A percentile compares a stretch with the other conserved stretches of the same genome.
phyloP scores from a whole-genome alignment of 2,113 vertebrate genomes.

The Pan troglodytes region NHGRI_mPanTro3-v2.1_pri NC_072401.2:85382501-85383000 shows the following conservation, averaged over 20 bases:
- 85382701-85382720: background rate
- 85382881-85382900: background rate
- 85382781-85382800: background rate
- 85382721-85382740: background rate
- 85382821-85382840: background rate
- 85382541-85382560: background rate
- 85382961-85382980: background rate
- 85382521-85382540: background rate
- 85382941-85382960: background rate
- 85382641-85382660: background rate
- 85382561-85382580: background rate
- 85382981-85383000: background rate
- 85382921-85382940: background rate
- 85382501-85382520: background rate
- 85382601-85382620: background rate
- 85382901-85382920: background rate
- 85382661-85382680: background rate
- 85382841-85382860: background rate
- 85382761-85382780: background rate
- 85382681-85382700: background rate
- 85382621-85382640: background rate
- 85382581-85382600: background rate
- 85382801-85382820: background rate
- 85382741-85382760: background rate
- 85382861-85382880: background rate